These are phyloP conservation scores for Carcina quercana DNA, from an alignment of 2,888 invertebrate species.

Conservation along the genomic window DNA sequence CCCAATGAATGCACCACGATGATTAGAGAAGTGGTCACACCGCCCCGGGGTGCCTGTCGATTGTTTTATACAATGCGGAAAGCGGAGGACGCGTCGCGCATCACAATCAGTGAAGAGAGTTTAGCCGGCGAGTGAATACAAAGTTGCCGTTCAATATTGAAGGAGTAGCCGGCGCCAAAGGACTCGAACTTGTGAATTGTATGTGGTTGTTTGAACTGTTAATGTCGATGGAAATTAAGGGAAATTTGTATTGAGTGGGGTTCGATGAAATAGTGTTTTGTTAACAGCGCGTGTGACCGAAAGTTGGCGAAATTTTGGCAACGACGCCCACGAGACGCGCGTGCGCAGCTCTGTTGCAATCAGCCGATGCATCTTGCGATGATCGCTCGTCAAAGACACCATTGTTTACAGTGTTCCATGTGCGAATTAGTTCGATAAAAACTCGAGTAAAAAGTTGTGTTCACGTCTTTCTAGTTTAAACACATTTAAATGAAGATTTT, in stretches of 20 bases:
- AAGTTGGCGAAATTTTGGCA: slow-evolving; percentile 65
- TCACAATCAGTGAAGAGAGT: slow-evolving; percentile 66
- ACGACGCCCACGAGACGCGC: slow-evolving; percentile 25
- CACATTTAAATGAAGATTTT: slow-evolving; percentile 26
- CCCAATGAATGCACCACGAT: slow-evolving; percentile 16
- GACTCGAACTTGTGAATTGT: no score
- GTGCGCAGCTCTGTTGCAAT: slow-evolving; percentile 32
- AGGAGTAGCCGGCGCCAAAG: slow-evolving; percentile 45
- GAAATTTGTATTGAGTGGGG: slow-evolving; percentile 34
- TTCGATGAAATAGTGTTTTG: slow-evolving; percentile 39
- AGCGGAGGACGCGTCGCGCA: slow-evolving; percentile 56
- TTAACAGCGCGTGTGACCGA: slow-evolving; percentile 42
- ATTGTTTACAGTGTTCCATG: no score
- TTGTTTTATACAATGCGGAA: slow-evolving; percentile 63
- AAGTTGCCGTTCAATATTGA: slow-evolving; percentile 45
- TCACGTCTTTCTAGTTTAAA: no score
- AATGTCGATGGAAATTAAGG: slow-evolving; percentile 31
- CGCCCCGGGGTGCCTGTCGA: slow-evolving; percentile 54
- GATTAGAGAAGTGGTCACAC: slow-evolving; percentile 44
- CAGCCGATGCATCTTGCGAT: slow-evolving; percentile 41
- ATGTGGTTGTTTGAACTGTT: slow-evolving; percentile 37
- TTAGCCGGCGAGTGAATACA: slow-evolving; percentile 62
- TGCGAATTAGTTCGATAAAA: no score
- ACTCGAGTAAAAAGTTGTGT: no score
- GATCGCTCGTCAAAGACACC: slow-evolving; percentile 42